These are phyloP conservation scores for Hypotaenidia okinawae DNA, from an alignment of 2,797 vertebrate species.

Conservation along the genomic window DNA sequence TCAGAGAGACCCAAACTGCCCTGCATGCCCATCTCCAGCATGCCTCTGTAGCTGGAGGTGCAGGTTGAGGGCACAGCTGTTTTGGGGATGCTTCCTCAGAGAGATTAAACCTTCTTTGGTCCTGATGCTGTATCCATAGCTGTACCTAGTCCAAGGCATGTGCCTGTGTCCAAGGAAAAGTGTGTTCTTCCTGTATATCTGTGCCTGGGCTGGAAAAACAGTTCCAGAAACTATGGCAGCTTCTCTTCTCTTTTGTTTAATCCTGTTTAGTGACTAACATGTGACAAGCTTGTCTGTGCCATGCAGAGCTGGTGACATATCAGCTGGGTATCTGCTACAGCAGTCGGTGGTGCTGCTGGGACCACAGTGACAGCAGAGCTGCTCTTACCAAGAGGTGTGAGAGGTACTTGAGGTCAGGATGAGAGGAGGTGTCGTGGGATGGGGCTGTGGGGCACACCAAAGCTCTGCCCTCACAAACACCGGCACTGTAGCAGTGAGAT, in stretches of 20 bases:
- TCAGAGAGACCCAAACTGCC: not conserved
- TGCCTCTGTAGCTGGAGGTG: not conserved
- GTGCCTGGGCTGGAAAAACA: not conserved
- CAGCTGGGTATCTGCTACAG: not conserved
- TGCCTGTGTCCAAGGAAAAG: not conserved
- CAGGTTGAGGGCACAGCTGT: not conserved
- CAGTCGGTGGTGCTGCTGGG: not conserved
- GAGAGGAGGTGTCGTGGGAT: rapidly evolving
- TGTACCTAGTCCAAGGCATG: not conserved
- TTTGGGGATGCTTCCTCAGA: not conserved
- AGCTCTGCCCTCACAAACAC: not conserved
- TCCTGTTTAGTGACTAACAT: not conserved
- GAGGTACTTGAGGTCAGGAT: not conserved
- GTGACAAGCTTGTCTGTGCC: not conserved
- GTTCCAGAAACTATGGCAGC: not conserved
- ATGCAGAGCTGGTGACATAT: not conserved
- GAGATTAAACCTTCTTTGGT: not conserved
- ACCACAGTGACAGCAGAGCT: not conserved
- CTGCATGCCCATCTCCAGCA: not conserved
- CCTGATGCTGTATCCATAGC: not conserved
- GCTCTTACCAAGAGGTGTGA: not conserved
- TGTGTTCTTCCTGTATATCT: not conserved
- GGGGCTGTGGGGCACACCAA: not conserved
- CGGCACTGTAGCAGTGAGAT: not conserved
- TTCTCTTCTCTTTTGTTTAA: not conserved